Evolutionary conservation across 2,113 vertebrate species (phyloP).

Genomic region (Lepisosteus osseus): DNA sequence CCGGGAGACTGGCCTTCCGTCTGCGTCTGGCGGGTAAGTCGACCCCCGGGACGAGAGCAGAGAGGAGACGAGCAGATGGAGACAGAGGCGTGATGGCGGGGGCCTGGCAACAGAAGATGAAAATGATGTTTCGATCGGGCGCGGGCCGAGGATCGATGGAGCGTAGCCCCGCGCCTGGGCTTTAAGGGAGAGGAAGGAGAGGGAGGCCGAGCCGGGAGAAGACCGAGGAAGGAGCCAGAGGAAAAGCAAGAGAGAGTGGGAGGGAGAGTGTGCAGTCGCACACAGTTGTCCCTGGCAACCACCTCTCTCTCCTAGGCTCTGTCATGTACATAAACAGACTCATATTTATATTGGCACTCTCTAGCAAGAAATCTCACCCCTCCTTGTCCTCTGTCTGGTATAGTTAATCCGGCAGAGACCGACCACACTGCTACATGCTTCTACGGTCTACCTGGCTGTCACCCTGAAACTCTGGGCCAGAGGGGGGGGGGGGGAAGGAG

Average conservation of each 20-base stretch:
- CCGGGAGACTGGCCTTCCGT: too few relatives aligned
- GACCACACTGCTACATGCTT: too few relatives aligned
- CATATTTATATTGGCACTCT: background rate
- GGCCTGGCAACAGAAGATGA: background rate
- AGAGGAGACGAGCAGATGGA: background rate
- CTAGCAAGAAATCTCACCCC: background rate
- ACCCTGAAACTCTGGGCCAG: too few relatives aligned
- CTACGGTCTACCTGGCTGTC: too few relatives aligned
- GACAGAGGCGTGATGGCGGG: background rate
- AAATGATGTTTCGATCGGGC: background rate
- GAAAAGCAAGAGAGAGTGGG: slow-evolving; percentile 20
- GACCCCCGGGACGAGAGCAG: background rate
- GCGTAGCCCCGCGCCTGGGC: too few relatives aligned
- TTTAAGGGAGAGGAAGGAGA: background rate
- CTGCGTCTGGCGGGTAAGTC: too few relatives aligned
- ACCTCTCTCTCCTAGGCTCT: background rate
- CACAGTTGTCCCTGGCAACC: slow-evolving; percentile 41
- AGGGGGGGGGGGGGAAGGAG: too few relatives aligned
- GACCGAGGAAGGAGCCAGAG: slow-evolving; percentile 23
- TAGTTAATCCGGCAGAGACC: too few relatives aligned
- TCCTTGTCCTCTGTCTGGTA: too few relatives aligned
- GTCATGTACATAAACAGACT: too few relatives aligned
- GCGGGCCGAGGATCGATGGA: background rate
- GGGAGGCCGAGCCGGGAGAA: slow-evolving; percentile 13
- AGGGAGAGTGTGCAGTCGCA: slow-evolving; percentile 29